Percentiles rank a stretch among this genome's conserved stretches.
These are phyloP conservation scores for Entomobrya multifasciata DNA, from an alignment of 2,888 invertebrate species.

Conservation along the genomic window DNA sequence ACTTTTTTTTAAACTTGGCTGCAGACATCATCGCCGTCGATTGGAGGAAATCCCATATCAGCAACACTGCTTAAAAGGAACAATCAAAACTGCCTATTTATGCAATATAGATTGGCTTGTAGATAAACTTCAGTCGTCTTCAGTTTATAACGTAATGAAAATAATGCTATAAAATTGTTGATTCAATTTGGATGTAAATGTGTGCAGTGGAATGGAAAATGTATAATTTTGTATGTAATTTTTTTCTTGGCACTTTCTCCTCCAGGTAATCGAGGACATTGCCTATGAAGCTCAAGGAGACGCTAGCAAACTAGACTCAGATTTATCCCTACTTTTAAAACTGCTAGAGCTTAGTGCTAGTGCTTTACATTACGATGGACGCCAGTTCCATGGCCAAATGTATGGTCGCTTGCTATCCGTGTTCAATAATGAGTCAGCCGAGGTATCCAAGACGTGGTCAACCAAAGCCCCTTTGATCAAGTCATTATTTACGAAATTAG, in stretches of 20 bases:
- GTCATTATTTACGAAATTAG: conserved; percentile 74
- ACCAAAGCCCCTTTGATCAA: conserved; percentile 79
- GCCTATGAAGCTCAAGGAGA: conserved; percentile 82
- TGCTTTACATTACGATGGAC: conserved; percentile 90
- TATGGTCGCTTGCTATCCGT: conserved; percentile 82
- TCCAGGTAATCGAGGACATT: conserved; percentile 88
- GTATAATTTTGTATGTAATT: too few relatives aligned
- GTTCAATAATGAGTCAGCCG: conserved; percentile 79
- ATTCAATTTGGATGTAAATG: not conserved
- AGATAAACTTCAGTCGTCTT: conserved; percentile 89
- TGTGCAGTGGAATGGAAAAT: too few relatives aligned
- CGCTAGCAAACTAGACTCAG: conserved; percentile 80
- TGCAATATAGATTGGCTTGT: conserved; percentile 90
- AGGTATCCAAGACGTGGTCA: conserved; percentile 72
- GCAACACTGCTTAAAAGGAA: conserved; percentile 85
- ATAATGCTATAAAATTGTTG: too few relatives aligned
- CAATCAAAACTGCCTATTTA: conserved; percentile 83
- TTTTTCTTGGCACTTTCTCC: conserved; percentile 5
- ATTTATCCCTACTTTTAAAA: conserved; percentile 85
- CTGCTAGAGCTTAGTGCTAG: conserved; percentile 87
- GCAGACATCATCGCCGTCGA: conserved; percentile 89
- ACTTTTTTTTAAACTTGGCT: not conserved
- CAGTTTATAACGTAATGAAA: conserved; percentile 84
- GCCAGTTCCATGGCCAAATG: conserved; percentile 90
- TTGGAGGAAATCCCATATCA: conserved; percentile 92